Base-by-base conservation (phyloP, 2,797 vertebrate species). In the Toxotes lorentzi region DNA sequence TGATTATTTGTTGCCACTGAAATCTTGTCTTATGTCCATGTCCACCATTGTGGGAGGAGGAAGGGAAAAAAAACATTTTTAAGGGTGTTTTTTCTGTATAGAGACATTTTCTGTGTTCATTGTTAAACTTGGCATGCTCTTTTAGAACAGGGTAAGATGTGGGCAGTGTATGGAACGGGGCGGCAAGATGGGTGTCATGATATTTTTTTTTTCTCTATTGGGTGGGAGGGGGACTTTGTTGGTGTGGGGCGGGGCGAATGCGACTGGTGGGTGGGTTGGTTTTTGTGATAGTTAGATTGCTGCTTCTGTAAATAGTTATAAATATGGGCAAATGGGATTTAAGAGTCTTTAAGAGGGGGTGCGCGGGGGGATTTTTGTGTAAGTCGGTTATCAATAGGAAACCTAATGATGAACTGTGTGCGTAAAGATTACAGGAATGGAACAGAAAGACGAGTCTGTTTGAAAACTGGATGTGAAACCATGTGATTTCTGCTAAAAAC, bases 51-150 rank as follows among this genome's bases (percentile, higher is more conserved):
- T 91, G 87, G 83, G 89, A 87, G 88, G 82, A 88, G 73, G 84
- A 84, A 65, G 66, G 60, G 61, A 85, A 81, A 77, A 83, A 71
- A 76, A 88, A 70, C 70, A 92, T 93, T 94, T 92, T 92, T 90
- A 92, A 90, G 80, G 88, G 81, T 89, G 86, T 92, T 90, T 93
- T 88, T 94, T 92, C 92, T 95, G 94, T 95, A 95, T 91, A 95
- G 93, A 92, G 90, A 93, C 90, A 91, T 93, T 94, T 94, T 92
- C 84, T 94, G 94, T 95, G 94, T 95, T 93, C 88, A 95, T 95
- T 94, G 94, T 94, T 94, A 87, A 95, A 94, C 91, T 95, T 92
- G 94, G 94, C 94, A 95, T 95, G 95, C 94, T 95, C 93, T 95
- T 95, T 95, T 95, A 94, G 94, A 94, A 94, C 87, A 93, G 92